Evolutionary conservation across 2,113 vertebrate species (phyloP).

Genomic region (Ailuropoda melanoleuca): DNA sequence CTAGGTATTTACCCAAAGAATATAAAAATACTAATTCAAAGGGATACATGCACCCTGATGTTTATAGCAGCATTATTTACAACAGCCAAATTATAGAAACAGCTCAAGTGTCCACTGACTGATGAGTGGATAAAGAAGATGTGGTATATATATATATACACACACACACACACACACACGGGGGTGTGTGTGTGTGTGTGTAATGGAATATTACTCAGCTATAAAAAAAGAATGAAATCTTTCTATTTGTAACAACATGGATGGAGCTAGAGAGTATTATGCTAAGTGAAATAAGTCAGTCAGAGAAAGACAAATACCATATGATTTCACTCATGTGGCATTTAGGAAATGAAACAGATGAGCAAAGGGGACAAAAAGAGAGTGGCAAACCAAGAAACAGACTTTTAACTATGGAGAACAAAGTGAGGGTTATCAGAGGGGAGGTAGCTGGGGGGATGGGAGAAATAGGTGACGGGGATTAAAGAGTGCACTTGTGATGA

Average conservation of each 20-base stretch:
- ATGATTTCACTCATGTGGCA: background rate
- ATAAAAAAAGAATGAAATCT: background rate
- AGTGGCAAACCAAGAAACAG: background rate
- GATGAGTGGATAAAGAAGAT: background rate
- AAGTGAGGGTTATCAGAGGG: too few relatives aligned
- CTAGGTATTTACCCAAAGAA: background rate
- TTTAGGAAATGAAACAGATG: background rate
- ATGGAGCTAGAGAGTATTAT: background rate
- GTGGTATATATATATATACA: background rate
- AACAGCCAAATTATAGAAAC: background rate
- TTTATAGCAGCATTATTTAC: background rate
- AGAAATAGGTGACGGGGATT: too few relatives aligned
- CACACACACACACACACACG: too few relatives aligned
- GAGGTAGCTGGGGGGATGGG: too few relatives aligned
- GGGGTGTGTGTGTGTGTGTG: too few relatives aligned
- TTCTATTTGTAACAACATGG: background rate
- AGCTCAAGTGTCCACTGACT: background rate
- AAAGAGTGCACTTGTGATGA: too few relatives aligned
- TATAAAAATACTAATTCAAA: background rate
- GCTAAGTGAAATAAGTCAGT: background rate
- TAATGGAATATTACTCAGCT: background rate
- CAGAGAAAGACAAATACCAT: background rate
- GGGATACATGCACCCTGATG: background rate
- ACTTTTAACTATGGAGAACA: too few relatives aligned
- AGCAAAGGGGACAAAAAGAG: background rate